Evolutionary conservation across 2,888 invertebrate genomes (phyloP).

Genomic region (Plutella xylostella): DNA sequence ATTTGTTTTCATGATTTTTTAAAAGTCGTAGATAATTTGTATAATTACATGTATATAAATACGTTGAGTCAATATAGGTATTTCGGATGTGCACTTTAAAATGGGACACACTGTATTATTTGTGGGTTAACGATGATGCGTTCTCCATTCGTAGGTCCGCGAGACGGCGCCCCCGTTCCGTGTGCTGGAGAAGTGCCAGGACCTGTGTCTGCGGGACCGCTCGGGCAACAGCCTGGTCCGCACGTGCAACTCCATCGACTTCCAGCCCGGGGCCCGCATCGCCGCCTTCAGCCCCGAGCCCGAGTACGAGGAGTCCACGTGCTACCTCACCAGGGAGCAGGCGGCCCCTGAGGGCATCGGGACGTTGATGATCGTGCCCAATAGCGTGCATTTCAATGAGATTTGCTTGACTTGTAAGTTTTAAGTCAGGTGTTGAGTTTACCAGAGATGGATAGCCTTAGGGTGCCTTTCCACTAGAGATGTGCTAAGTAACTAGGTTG

Average conservation of each 20-base stretch:
- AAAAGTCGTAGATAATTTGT: no score
- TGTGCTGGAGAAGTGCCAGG: slow-evolving; percentile 90
- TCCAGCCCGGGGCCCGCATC: slow-evolving; percentile 88
- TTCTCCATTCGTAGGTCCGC: no score
- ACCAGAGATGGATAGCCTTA: no score
- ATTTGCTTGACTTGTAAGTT: slow-evolving; percentile 88
- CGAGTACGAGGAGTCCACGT: slow-evolving; percentile 90
- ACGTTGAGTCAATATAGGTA: no score
- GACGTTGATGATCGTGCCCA: slow-evolving; percentile 88
- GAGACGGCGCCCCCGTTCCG: slow-evolving; percentile 88
- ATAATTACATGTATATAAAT: no score
- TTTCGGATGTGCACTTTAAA: no score
- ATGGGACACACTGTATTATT: no score
- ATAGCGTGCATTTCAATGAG: slow-evolving; percentile 91
- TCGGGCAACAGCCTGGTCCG: slow-evolving; percentile 86
- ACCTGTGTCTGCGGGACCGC: slow-evolving; percentile 85
- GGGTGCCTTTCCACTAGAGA: no score
- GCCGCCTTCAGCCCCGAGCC: slow-evolving; percentile 84
- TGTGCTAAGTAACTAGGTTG: no score
- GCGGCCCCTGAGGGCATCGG: slow-evolving; percentile 91
- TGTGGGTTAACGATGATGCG: no score
- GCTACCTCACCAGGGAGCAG: slow-evolving; percentile 87
- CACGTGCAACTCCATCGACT: slow-evolving; percentile 90
- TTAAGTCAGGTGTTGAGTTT: no score
- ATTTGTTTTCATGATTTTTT: no score